Evolutionary conservation across 2,113 vertebrate species (phyloP), one percentile per base, ranked within the genome.

Genomic region (Sarotherodon lohbergeri): DNA sequence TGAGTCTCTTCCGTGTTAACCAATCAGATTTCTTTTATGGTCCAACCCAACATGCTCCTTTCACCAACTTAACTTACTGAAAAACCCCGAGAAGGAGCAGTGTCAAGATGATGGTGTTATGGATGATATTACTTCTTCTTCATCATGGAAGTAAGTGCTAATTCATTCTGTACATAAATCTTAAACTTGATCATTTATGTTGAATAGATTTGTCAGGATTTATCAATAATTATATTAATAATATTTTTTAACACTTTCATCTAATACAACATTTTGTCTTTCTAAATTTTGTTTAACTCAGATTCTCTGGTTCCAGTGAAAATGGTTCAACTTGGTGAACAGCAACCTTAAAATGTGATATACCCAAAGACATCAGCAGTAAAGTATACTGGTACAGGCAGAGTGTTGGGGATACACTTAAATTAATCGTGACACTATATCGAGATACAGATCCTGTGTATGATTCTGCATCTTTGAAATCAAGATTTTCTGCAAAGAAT

Each of bases 331-430:
- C 68, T 63, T 1, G 59, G 86, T 27, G 78, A 90, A 82, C 27
- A 34, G 84, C 3, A 1, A 86, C 41, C 27, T 80, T 91, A 22
- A 39, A 59, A 17, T 91, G 87, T 48, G 11, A 7, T 46, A 46
- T 24, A 16, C 0, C 34, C 13, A n/a, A 10, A 2, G 7, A 46
- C 0, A 3, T 46, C 12, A 82, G 32, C 13, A 61, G 24, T 17
- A 68, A 16, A 32, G 10, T 87, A 2, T 36, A 87, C 8, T 89
- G 90, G 90, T 91, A 87, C 73, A 88, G 63, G 14, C 90, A 91
- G 63, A 79, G 6, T 24, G 3, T 14, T 9, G 86, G 88, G 14
- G 83, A 84, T 0, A 29, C 46, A 0, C 88, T 88, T 2, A 32
- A 3, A 7, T 19, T 88, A 7, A 86, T 90, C 19, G 36, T 41